phyloP scores from a whole-genome alignment of 2,888 invertebrate genomes.

The Athalia rosae region DNA sequence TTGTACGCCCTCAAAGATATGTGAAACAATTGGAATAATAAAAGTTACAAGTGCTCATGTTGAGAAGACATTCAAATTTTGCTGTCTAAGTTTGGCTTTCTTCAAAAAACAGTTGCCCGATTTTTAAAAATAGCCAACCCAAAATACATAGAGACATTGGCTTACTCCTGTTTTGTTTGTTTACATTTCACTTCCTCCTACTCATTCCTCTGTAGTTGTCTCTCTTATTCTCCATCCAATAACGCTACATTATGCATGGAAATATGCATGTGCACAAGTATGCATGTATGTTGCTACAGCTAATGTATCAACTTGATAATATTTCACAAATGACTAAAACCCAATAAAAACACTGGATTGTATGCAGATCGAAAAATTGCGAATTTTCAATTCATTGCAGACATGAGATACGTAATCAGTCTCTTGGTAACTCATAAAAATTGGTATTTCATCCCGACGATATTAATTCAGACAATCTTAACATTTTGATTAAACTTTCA shows the following conservation, averaged over 20 bases:
- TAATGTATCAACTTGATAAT: background rate
- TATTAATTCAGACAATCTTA: background rate
- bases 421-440: background rate
- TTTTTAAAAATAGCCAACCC: slow-evolving; percentile 36
- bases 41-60: slow-evolving; percentile 1
- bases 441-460: no score
- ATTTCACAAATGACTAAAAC: no score
- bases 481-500: slow-evolving; percentile 2
- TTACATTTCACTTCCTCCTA: slow-evolving; percentile 35
- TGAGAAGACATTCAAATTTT: background rate
- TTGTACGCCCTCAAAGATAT: background rate
- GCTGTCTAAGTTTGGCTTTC: slow-evolving; percentile 1
- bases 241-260: background rate
- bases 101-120: background rate
- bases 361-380: slow-evolving; percentile 2
- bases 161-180: slow-evolving; percentile 45
- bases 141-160: slow-evolving; percentile 16
- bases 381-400: background rate
- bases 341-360: background rate
- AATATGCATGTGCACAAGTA: no score
- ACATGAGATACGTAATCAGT: background rate
- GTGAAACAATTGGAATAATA: background rate
- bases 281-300: no score
- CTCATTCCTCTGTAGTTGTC: slow-evolving; percentile 23
- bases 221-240: slow-evolving; percentile 14